Percentiles rank a stretch among this genome's conserved stretches.
phyloP scores from a whole-genome alignment of 2,888 invertebrate genomes.

The Deilephila porcellus region DNA sequence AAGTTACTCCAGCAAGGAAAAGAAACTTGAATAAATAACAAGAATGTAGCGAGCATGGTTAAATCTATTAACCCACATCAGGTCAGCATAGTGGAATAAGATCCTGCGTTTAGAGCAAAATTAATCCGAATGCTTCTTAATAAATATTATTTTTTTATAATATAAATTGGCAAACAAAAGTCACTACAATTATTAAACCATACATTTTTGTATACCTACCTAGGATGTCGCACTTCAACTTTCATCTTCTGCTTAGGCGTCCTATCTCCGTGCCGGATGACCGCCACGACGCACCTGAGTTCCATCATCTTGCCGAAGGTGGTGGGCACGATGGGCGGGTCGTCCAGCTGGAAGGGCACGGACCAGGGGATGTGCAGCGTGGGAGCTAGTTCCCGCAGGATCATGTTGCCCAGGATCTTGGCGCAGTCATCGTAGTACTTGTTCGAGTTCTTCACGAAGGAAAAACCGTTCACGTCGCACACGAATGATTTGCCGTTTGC shows the following conservation, averaged over 20 bases:
- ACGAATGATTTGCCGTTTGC: conserved; percentile 99
- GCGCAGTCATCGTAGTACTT: conserved; percentile 99
- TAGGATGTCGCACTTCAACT: conserved; percentile 98
- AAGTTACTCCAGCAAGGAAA: no score
- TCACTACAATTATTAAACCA: no score
- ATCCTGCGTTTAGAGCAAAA: no score
- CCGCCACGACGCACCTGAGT: conserved; percentile 96
- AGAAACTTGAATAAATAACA: no score
- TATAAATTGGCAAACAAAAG: no score
- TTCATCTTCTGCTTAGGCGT: conserved; percentile 99
- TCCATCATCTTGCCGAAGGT: conserved; percentile 99
- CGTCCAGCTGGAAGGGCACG: conserved; percentile 98
- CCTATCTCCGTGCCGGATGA: conserved; percentile 98
- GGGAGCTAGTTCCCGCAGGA: conserved; percentile 96
- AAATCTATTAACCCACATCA: no score
- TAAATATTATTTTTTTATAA: no score
- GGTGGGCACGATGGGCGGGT: conserved; percentile 99
- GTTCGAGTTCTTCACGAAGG: conserved; percentile 99
- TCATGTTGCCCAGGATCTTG: conserved; percentile 99
- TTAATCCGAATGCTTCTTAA: no score
- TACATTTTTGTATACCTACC: conserved; percentile 80
- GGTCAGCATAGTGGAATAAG: no score
- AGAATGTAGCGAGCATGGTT: no score
- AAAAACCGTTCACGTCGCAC: conserved; percentile 99
- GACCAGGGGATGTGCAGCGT: conserved; percentile 99